These are phyloP conservation scores for Neomonachus schauinslandi DNA, from an alignment of 2,113 vertebrate genomes.

Conservation along the genomic window DNA sequence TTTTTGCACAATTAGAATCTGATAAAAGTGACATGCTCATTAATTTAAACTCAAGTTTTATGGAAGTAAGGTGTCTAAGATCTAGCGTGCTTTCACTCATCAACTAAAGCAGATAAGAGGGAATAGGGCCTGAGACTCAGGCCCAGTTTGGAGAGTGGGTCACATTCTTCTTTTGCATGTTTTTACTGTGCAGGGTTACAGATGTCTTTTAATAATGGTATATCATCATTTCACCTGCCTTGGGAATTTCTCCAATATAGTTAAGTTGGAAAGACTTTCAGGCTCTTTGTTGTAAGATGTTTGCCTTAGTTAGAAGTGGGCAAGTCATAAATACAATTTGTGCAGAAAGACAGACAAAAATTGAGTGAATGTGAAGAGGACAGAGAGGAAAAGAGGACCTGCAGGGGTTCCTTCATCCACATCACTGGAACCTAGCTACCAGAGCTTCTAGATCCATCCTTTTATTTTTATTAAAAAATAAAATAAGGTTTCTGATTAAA, in stretches of 20 bases:
- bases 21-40: background rate
- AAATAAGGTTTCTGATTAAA: background rate
- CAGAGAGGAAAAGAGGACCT: background rate
- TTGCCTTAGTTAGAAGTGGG: background rate
- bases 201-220: background rate
- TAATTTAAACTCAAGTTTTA: slow-evolving; percentile 16
- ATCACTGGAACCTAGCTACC: background rate
- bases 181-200: background rate
- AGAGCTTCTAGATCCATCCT: background rate
- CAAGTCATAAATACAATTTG: background rate
- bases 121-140: background rate
- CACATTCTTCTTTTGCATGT: background rate
- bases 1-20: background rate
- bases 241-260: background rate
- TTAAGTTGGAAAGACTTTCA: background rate
- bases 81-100: background rate
- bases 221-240: background rate
- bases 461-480: background rate
- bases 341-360: background rate
- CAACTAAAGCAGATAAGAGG: background rate
- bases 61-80: background rate
- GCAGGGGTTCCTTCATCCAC: background rate
- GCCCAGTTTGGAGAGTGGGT: background rate
- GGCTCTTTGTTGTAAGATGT: background rate
- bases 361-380: background rate